Evolutionary conservation across 2,888 invertebrate genomes (phyloP).

Genomic region (Deilephila porcellus): DNA sequence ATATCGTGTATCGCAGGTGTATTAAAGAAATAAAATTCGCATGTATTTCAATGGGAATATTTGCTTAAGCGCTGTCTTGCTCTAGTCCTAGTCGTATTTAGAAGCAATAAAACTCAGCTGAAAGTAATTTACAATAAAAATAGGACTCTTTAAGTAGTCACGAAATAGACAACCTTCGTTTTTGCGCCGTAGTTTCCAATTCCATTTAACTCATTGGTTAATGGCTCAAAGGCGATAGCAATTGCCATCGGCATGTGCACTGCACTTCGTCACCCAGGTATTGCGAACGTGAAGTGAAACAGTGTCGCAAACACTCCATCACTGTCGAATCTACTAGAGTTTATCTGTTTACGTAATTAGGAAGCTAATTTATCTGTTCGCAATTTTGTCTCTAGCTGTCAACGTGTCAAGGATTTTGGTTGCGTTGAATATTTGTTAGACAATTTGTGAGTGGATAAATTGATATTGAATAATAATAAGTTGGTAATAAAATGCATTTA

Average conservation of each 20-base stretch:
- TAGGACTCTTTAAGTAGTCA: neutral
- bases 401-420: slow-evolving; percentile 13
- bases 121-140: neutral
- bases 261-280: slow-evolving; percentile 10
- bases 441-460: no score
- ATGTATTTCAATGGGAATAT: no score
- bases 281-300: slow-evolving; percentile 16
- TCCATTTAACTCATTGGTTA: neutral
- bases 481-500: no score
- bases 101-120: neutral
- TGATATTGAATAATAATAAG: no score
- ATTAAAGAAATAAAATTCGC: no score
- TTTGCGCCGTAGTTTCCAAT: neutral
- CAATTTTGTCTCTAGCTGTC: slow-evolving; percentile 7
- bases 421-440: neutral
- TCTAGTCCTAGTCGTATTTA: neutral
- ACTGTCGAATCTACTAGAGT: slow-evolving; percentile 8
- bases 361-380: slow-evolving; percentile 12
- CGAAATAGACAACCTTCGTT: slow-evolving; percentile 3
- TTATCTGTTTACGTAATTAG: slow-evolving; percentile 26
- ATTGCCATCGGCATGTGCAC: neutral
- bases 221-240: neutral
- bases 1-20: no score
- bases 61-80: no score
- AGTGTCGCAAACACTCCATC: slow-evolving; percentile 26